Evolutionary conservation across 2,113 vertebrate species (phyloP).

Genomic region (Mus spicilegus): DNA sequence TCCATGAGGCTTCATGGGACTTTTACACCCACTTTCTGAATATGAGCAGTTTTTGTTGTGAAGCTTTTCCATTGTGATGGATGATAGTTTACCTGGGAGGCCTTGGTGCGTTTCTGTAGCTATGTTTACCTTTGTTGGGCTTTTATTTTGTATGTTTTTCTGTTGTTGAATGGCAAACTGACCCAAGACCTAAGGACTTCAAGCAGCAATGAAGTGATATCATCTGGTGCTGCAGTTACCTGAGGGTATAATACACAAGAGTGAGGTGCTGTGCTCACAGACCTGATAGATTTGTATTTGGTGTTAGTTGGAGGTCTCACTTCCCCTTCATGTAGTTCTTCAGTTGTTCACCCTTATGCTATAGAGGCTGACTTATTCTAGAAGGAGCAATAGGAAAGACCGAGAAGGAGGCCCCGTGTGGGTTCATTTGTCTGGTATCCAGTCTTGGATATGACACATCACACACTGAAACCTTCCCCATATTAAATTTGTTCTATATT

Average conservation of each 20-base stretch:
- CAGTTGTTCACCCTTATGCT: background rate
- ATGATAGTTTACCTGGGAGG: background rate
- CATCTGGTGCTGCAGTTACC: background rate
- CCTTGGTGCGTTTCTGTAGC: background rate
- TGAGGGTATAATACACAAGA: background rate
- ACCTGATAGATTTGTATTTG: background rate
- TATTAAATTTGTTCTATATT: background rate
- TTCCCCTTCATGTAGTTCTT: background rate
- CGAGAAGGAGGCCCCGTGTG: background rate
- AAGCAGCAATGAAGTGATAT: background rate
- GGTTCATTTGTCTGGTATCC: background rate
- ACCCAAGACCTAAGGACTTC: background rate
- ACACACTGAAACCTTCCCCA: background rate
- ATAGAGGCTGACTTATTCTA: background rate
- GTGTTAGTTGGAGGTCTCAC: background rate
- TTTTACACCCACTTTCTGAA: background rate
- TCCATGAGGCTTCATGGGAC: background rate
- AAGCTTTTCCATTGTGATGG: background rate
- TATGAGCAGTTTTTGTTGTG: no score
- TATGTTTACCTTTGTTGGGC: background rate
- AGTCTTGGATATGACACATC: background rate
- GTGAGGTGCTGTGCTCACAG: background rate
- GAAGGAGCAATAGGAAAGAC: background rate
- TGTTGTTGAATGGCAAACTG: background rate
- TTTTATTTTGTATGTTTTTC: slow-evolving; percentile 13